Evolutionary conservation across 1,140 invertebrate species (phyloP).

Genomic region (Drosophila yakuba): DNA sequence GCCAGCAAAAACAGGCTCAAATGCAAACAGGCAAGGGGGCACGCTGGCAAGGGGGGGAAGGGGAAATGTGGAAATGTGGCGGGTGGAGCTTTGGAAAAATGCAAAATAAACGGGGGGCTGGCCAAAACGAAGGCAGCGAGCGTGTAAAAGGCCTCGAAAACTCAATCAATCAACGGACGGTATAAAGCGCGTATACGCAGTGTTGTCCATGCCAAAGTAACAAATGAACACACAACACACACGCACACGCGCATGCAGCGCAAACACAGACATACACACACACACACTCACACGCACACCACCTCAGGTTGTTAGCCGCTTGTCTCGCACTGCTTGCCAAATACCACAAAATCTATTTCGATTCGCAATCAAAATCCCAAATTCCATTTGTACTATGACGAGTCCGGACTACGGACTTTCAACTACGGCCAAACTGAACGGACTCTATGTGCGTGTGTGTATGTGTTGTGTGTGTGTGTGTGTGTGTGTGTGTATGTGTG

Average conservation of each 20-base stretch:
- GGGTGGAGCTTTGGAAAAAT: conserved; percentile 23
- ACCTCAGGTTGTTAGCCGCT: conserved; percentile 45
- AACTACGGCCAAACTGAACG: not conserved
- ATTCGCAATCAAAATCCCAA: conserved; percentile 84
- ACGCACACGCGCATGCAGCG: conserved; percentile 18
- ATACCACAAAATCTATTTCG: conserved; percentile 84
- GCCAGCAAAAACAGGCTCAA: conserved; percentile 35
- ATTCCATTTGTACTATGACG: conserved; percentile 76
- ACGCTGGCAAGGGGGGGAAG: not conserved
- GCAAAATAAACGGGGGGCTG: conserved; percentile 59
- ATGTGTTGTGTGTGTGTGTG: not conserved
- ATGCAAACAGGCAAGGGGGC: conserved; percentile 10
- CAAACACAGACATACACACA: conserved; percentile 14
- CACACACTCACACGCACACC: conserved; percentile 16
- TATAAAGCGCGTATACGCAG: conserved; percentile 81
- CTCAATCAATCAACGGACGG: conserved; percentile 80
- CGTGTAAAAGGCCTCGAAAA: conserved; percentile 64
- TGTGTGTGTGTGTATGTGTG: not conserved
- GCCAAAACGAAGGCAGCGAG: conserved; percentile 53
- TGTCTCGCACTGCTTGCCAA: conserved; percentile 78
- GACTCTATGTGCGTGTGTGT: not conserved
- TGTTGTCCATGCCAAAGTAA: conserved; percentile 74
- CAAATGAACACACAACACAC: conserved; percentile 61
- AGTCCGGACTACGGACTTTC: conserved; percentile 9
- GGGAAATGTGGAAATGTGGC: no score